Evolutionary conservation across 2,113 vertebrate species (phyloP), one percentile per base, ranked within the genome.

Genomic region (Oncorhynchus nerka): DNA sequence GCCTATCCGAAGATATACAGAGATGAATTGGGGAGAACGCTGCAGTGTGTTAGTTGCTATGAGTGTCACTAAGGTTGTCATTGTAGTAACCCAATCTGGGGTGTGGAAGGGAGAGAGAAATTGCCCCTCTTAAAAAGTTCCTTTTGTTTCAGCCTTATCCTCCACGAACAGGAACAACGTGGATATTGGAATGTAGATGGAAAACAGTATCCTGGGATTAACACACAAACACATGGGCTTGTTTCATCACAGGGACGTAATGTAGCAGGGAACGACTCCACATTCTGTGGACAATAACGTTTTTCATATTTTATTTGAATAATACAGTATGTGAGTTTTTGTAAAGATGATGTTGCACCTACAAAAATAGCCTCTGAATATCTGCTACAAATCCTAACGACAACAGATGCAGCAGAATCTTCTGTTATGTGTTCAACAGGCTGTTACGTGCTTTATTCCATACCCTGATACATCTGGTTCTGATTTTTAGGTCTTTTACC

Each of bases 131-230:
- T 77, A 81, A 71, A 15, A 68, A 64, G 28, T 32, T 75, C 61
- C 26, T 68, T 79, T 81, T 79, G 79, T 83, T 81, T 81, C 16
- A 73, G 81, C 74, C 76, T 78, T 83, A 79, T 83, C 81, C 84
- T 84, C 88, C 75, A 86, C 81, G 80, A 86, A 86, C 81, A 84
- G 79, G 81, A 86, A 79, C 79, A 81, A 75, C 72, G 81, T 77
- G 75, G 81, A 69, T 83, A 24, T 70, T 77, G 84, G 84, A 86
- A 86, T 86, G 84, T 81, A 75, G 76, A 77, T 79, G 75, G 77
- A 78, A 81, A 80, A 74, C 80, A 11, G 79, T 77, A 82, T 84
- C 81, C 84, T 84, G 84, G 75, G 75, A 77, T 79, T 81, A 76
- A 79, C 81, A 78, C 72, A 81, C 64, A 70, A 77, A 68, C 68